Evolutionary conservation across 2,888 invertebrate species (phyloP), one percentile per base, ranked within the genome.

Genomic region (Mantis religiosa): DNA sequence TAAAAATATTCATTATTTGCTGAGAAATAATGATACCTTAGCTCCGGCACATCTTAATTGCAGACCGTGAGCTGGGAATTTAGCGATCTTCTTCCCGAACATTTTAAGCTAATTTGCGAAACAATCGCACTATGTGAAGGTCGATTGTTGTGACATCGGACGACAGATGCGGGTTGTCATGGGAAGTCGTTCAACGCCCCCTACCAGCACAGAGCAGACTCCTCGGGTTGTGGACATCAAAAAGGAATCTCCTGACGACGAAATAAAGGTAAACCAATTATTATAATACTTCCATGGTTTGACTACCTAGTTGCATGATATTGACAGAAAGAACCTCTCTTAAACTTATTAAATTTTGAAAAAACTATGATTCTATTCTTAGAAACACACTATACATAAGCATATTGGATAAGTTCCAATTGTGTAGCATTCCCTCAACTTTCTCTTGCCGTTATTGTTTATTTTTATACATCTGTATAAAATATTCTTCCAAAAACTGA

Each of bases 211-310:
- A 54, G 83, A 88, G 27, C 47, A 84, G 83, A 87, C 90, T 25
- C 87, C 90, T 28, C 89, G 90, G 87, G 83, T 91, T 93, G 9
- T 93, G 94, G 93, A 84, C 86, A 90, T 95, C 91, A 96, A 96
- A 93, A 96, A 96, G 93, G 96, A 96, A 93, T 94, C 95, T 91
- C 93, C 94, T 90, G 96, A 96, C 93, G 96, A 96, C 94, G 96
- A 96, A 94, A 96, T 96, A 93, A 96, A 96, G 95, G 96, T 97
- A 94, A 92, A 87, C 20, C 20, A 14, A 20, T 25, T 14, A 20
- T 71, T 6, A 20, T 71, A 20, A 2, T 71, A 41, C 12, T 41
- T 12, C 1, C 6, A 41, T 41, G 1, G 41, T 41, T 41, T 41
- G 41, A 41, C 12, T 1, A 41, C 12, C 41, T 1, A 41, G 12